Conservation (phyloP, 2,888 invertebrate species). For the Halocaridina rubra region DNA sequence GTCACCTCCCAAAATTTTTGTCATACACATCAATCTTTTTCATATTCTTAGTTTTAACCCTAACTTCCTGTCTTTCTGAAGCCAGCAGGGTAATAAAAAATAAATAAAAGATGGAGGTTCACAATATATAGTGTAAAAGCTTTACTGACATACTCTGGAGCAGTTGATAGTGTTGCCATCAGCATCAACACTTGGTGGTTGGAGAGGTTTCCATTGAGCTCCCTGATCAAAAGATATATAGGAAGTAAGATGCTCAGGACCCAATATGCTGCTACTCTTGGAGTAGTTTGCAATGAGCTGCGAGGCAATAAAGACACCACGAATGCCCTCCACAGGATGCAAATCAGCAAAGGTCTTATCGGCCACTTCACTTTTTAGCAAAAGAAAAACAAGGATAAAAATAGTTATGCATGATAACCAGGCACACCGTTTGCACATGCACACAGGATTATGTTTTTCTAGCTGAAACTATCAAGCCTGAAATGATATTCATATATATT, state of each 20-base stretch:
- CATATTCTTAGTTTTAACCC: too few species aligned
- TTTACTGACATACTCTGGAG: constrained; percentile 68
- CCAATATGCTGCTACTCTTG: neutral
- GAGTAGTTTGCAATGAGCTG: constrained; percentile 75
- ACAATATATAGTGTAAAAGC: too few species aligned
- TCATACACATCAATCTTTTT: too few species aligned
- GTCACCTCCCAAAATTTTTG: too few species aligned
- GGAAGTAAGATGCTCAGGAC: constrained; percentile 78
- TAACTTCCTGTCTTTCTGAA: too few species aligned
- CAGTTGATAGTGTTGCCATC: constrained; percentile 79
- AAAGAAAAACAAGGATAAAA: neutral
- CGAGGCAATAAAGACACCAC: constrained; percentile 91
- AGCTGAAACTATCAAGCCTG: too few species aligned
- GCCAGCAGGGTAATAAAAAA: too few species aligned
- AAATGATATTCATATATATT: too few species aligned
- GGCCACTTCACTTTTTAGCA: constrained; percentile 75
- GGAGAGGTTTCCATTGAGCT: constrained; percentile 81
- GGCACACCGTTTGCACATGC: neutral
- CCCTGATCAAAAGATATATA: constrained; percentile 90
- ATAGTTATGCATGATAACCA: neutral
- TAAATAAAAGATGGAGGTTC: too few species aligned
- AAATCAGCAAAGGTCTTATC: constrained; percentile 88
- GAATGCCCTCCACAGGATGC: constrained; percentile 86
- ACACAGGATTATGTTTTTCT: neutral
- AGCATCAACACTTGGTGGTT: constrained; percentile 78